These are phyloP conservation scores for Panzeria rudis DNA, from an alignment of 2,888 invertebrate species.

Conservation along the genomic window DNA sequence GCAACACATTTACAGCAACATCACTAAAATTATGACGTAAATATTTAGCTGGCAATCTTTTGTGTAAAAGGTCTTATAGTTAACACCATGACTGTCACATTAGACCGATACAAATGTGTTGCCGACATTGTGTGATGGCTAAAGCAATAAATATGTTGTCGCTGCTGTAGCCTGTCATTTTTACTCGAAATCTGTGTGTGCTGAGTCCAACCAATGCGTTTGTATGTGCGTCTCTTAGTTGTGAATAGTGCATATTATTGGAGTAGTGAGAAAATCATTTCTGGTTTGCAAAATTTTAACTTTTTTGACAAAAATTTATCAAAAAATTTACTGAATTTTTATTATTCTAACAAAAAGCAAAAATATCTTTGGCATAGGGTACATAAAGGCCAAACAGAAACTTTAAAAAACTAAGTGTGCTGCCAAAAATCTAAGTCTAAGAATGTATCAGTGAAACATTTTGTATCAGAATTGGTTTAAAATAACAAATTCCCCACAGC, in stretches of 20 bases:
- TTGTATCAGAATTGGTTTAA: too few species aligned
- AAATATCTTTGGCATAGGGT: too few species aligned
- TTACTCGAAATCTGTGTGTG: conserved; percentile 18
- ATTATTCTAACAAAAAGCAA: too few species aligned
- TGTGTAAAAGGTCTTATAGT: conserved; percentile 58
- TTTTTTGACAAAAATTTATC: too few species aligned
- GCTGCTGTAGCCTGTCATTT: conserved; percentile 49
- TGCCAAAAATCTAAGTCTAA: too few species aligned
- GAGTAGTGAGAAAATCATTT: neutral
- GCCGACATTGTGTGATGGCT: conserved; percentile 66
- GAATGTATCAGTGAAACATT: too few species aligned
- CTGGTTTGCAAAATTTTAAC: neutral
- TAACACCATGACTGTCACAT: conserved; percentile 67
- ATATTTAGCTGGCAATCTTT: conserved; percentile 51
- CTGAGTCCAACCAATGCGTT: conserved; percentile 31
- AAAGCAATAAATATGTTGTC: conserved; percentile 70
- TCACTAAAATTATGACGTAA: conserved; percentile 49
- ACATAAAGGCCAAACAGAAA: too few species aligned
- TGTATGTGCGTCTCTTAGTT: neutral
- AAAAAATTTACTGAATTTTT: too few species aligned
- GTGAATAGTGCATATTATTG: conserved; percentile 22
- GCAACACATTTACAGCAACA: conserved; percentile 15
- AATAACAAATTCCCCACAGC: too few species aligned
- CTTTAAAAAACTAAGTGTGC: too few species aligned
- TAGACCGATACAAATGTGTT: conserved; percentile 63